A percentile compares a stretch with the other conserved stretches of the same genome.
Evolutionary conservation across 2,888 invertebrate species (phyloP).

Genomic region (Nysson spinosus): DNA sequence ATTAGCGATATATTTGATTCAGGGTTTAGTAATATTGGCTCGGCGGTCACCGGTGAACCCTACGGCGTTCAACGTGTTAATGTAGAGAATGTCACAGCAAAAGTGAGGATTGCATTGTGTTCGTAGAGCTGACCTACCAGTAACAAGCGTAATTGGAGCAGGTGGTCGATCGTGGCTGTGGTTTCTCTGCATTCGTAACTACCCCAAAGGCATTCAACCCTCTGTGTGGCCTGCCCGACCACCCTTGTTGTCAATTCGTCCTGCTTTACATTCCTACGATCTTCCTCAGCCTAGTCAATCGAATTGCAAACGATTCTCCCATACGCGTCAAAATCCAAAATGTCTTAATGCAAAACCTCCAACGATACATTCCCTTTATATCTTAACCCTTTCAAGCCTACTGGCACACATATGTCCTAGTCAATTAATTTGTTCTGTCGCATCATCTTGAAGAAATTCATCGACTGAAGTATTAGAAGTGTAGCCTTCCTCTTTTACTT

Average conservation of each 20-base stretch:
- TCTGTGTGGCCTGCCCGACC: slow-evolving; percentile 20
- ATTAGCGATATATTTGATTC: no score
- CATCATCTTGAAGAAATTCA: no score
- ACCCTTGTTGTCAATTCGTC: slow-evolving; percentile 35
- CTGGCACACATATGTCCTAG: no score
- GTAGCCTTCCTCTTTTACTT: no score
- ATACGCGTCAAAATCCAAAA: background rate
- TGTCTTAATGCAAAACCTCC: no score
- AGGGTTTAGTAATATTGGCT: no score
- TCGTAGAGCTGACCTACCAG: slow-evolving; percentile 58
- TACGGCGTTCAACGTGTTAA: no score
- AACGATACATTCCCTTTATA: no score
- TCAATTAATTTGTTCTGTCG: no score
- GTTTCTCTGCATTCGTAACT: slow-evolving; percentile 69
- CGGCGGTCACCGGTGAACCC: no score
- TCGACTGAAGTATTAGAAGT: no score
- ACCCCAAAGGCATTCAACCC: slow-evolving; percentile 63
- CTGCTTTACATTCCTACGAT: slow-evolving; percentile 20
- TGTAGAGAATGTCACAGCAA: slow-evolving; percentile 20
- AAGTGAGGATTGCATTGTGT: slow-evolving; percentile 32
- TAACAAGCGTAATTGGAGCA: slow-evolving; percentile 74
- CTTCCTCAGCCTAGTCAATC: slow-evolving; percentile 19
- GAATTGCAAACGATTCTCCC: background rate
- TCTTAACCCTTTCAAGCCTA: no score
- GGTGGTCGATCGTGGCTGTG: slow-evolving; percentile 68